A percentile compares a stretch with the other conserved stretches of the same genome.
Evolutionary conservation across 1,140 invertebrate species (phyloP).

Genomic region (Drosophila sechellia): DNA sequence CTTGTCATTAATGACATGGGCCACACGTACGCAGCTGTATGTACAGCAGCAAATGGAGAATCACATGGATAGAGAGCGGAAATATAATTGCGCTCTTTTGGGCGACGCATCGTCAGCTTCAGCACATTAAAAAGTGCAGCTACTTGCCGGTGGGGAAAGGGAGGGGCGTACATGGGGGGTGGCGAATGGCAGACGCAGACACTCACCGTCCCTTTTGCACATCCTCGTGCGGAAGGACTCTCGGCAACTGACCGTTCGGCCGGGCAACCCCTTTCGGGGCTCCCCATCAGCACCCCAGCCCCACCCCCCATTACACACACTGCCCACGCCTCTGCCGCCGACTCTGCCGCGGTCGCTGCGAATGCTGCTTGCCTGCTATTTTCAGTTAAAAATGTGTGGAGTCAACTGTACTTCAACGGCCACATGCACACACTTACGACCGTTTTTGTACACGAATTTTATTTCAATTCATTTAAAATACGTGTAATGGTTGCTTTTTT

Average conservation of each 20-base stretch:
- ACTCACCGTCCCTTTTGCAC: constrained; percentile 46
- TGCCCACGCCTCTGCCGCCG: constrained; percentile 16
- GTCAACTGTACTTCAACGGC: constrained; percentile 77
- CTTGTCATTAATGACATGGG: constrained; percentile 62
- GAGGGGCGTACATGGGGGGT: background rate
- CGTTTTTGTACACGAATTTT: constrained; percentile 81
- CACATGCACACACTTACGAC: constrained; percentile 43
- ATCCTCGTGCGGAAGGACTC: constrained; percentile 25
- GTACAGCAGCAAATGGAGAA: constrained; percentile 11
- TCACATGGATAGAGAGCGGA: constrained; percentile 17
- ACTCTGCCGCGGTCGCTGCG: constrained; percentile 21
- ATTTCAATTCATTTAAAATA: constrained; percentile 83
- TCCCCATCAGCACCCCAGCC: background rate
- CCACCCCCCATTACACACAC: background rate
- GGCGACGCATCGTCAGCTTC: constrained; percentile 25
- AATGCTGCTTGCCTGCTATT: constrained; percentile 53
- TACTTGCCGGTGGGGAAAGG: constrained; percentile 26
- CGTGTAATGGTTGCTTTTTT: constrained; percentile 67
- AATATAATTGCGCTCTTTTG: constrained; percentile 54
- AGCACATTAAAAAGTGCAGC: constrained; percentile 65
- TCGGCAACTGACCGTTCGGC: constrained; percentile 57
- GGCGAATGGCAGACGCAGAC: constrained; percentile 60
- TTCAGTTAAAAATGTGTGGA: constrained; percentile 73
- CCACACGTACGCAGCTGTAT: constrained; percentile 14
- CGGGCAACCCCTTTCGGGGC: constrained; percentile 34